Conservation (phyloP, 2,113 vertebrate genomes). For the Colistium nudipinnis region DNA sequence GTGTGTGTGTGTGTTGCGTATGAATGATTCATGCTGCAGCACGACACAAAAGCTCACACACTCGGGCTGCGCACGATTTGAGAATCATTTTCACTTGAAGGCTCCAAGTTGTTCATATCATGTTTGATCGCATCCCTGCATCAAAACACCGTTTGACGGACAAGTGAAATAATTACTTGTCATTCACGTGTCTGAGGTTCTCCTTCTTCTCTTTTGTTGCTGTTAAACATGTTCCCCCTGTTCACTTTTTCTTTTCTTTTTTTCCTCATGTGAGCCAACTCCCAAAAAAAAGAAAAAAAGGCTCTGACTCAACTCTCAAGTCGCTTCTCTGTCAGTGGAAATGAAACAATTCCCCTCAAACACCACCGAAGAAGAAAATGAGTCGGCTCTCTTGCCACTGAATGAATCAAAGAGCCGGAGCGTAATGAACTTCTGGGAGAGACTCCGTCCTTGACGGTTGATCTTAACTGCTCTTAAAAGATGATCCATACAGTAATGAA, state of each 20-base stretch:
- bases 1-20: conserved; percentile 24
- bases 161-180: conserved; percentile 86
- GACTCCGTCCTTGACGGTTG: conserved; percentile 73
- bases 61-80: conserved; percentile 45
- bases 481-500: conserved; percentile 87
- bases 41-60: conserved; percentile 52
- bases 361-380: neutral
- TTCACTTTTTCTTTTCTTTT: conserved; percentile 66
- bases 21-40: conserved; percentile 58
- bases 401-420: conserved; percentile 68
- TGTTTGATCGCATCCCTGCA: conserved; percentile 80
- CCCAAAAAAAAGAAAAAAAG: no score
- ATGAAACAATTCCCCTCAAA: conserved; percentile 30
- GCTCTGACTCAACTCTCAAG: conserved; percentile 55
- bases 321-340: conserved; percentile 18
- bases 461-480: conserved; percentile 85
- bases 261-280: no score
- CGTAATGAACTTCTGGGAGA: conserved; percentile 77
- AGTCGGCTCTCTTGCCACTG: neutral
- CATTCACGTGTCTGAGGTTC: conserved; percentile 80
- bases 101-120: conserved; percentile 83
- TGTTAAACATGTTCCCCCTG: conserved; percentile 74
- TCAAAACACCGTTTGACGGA: conserved; percentile 84
- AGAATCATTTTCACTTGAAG: conserved; percentile 78
- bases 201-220: conserved; percentile 73